A percentile compares a stretch with the other conserved stretches of the same genome.
phyloP scores from a whole-genome alignment of 1,140 invertebrate genomes.

The Trichonephila clavipes region DNA sequence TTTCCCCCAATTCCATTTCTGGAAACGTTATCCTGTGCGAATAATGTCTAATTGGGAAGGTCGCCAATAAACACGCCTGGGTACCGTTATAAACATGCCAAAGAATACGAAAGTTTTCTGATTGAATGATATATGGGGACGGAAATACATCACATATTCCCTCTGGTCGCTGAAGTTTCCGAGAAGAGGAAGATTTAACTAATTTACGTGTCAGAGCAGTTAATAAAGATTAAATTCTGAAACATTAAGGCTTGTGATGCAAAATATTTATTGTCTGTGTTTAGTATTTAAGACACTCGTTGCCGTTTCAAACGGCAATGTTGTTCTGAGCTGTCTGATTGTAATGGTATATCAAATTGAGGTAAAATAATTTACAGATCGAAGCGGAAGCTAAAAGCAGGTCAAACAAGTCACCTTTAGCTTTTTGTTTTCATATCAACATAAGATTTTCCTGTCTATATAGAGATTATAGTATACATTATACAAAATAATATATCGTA shows the following conservation, averaged over 20 bases:
- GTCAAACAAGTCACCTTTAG: no score
- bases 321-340: no score
- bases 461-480: no score
- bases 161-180: not conserved
- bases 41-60: not conserved
- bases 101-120: not conserved
- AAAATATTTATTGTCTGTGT: not conserved
- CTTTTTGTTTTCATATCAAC: no score
- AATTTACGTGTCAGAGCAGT: no score
- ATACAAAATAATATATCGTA: no score
- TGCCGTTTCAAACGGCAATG: not conserved
- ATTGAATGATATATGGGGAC: not conserved
- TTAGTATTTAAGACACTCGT: not conserved
- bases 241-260: not conserved
- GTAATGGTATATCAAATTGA: no score
- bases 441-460: no score
- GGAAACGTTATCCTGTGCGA: not conserved
- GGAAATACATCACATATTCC: not conserved
- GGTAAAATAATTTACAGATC: no score
- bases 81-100: not conserved
- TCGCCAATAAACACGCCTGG: slow-evolving; percentile 17
- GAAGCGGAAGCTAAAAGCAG: no score
- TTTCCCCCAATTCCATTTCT: not conserved
- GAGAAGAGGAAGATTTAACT: not conserved
- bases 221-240: not conserved